These are phyloP conservation scores for Eleutherodactylus coqui DNA, from an alignment of 2,797 vertebrate species.

Conservation along the genomic window DNA sequence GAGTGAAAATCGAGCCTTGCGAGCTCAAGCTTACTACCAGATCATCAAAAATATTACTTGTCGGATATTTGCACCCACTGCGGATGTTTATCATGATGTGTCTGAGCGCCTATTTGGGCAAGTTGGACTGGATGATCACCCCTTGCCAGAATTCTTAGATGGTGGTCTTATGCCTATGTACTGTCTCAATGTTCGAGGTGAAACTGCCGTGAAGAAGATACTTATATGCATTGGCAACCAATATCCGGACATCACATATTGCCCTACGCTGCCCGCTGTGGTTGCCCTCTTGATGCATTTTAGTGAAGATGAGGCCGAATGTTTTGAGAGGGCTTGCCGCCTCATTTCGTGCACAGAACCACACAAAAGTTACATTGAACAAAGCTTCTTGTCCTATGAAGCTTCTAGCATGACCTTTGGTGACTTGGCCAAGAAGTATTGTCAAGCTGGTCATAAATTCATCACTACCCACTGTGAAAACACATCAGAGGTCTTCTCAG, in stretches of 20 bases:
- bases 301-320: constrained; percentile 85
- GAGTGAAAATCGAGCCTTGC: constrained; percentile 76
- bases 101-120: constrained; percentile 78
- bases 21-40: constrained; percentile 83
- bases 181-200: constrained; percentile 81
- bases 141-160: constrained; percentile 84
- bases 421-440: constrained; percentile 87
- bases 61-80: constrained; percentile 74
- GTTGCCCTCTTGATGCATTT: constrained; percentile 86
- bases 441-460: constrained; percentile 84
- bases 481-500: constrained; percentile 86
- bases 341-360: constrained; percentile 82
- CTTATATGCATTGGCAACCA: constrained; percentile 79
- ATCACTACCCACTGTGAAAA: constrained; percentile 82
- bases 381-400: constrained; percentile 83
- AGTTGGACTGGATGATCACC: constrained; percentile 74
- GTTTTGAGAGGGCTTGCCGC: constrained; percentile 81
- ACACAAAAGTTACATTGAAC: constrained; percentile 84
- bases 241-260: constrained; percentile 85
- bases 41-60: constrained; percentile 80
- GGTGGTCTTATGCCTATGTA: constrained; percentile 83
- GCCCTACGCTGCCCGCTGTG: constrained; percentile 83
- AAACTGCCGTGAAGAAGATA: constrained; percentile 83
- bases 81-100: constrained; percentile 74
- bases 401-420: constrained; percentile 90